A percentile compares a stretch with the other conserved stretches of the same genome.
These are phyloP conservation scores for Hoplodrina ambigua DNA, from an alignment of 2,888 invertebrate genomes.

Conservation along the genomic window DNA sequence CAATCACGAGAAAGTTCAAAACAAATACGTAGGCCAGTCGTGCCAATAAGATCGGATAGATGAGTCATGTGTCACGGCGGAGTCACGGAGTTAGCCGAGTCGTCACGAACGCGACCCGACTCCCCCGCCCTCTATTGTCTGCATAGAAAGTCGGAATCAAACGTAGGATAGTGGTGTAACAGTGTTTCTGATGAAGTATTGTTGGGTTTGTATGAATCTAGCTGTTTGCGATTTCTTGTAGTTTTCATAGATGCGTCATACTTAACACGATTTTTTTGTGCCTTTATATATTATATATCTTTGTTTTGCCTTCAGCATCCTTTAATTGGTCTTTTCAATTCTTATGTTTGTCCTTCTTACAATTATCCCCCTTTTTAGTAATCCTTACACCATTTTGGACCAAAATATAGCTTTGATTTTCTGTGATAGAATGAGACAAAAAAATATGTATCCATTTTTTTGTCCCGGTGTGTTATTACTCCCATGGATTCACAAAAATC, in stretches of 20 bases:
- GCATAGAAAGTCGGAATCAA: slow-evolving; percentile 58
- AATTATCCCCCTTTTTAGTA: no score
- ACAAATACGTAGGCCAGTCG: slow-evolving; percentile 65
- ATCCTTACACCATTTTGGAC: background rate
- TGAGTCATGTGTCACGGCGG: slow-evolving; percentile 67
- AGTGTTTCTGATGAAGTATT: slow-evolving; percentile 42
- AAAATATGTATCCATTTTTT: no score
- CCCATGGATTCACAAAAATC: background rate
- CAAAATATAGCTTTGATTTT: background rate
- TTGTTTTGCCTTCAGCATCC: no score
- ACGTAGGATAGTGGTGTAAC: slow-evolving; percentile 42
- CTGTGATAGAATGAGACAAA: no score
- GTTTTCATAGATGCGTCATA: background rate
- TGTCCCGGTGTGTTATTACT: background rate
- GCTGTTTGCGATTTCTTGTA: background rate
- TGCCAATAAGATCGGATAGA: slow-evolving; percentile 69
- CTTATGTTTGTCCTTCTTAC: no score
- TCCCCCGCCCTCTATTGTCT: slow-evolving; percentile 64
- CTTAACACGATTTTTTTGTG: no score
- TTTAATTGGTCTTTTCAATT: no score
- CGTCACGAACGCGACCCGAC: slow-evolving; percentile 67
- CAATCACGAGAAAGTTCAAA: slow-evolving; percentile 58
- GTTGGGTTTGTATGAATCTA: slow-evolving; percentile 25
- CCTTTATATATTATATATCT: no score
- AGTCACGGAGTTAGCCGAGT: slow-evolving; percentile 53